Percentiles rank a stretch among this genome's conserved stretches.
Evolutionary conservation across 1,140 invertebrate species (phyloP).

Genomic region (Drosophila busckii): DNA sequence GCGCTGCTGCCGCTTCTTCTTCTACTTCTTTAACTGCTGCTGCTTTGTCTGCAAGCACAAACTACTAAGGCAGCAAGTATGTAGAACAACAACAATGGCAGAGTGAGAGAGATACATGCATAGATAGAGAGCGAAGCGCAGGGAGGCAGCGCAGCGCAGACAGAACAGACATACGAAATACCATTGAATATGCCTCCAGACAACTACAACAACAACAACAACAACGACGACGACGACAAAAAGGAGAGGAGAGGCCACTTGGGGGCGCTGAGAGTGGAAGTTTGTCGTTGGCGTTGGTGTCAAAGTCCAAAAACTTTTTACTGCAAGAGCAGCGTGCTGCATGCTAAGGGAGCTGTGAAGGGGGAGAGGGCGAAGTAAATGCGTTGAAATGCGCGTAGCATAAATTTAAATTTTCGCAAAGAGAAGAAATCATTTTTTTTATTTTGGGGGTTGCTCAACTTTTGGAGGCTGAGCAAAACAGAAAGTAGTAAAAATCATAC

Average conservation of each 20-base stretch:
- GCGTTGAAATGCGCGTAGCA: conserved; percentile 54
- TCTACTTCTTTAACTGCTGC: conserved; percentile 15
- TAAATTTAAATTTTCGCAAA: conserved; percentile 73
- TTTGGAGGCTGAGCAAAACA: conserved; percentile 55
- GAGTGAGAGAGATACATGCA: too few species aligned
- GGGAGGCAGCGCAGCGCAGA: too few species aligned
- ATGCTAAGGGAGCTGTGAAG: background rate
- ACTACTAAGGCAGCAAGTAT: conserved; percentile 42
- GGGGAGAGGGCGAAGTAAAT: conserved; percentile 39
- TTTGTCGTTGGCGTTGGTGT: conserved; percentile 17
- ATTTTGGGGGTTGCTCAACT: conserved; percentile 50
- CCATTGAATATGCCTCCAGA: conserved; percentile 29
- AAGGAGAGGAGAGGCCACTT: too few species aligned
- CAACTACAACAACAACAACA: conserved; percentile 10
- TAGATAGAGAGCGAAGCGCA: too few species aligned
- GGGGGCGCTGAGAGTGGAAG: too few species aligned
- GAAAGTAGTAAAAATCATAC: conserved; percentile 57
- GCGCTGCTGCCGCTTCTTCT: too few species aligned
- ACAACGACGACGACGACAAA: background rate
- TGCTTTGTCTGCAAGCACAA: conserved; percentile 41
- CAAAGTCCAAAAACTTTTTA: conserved; percentile 55
- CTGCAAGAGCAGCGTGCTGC: too few species aligned
- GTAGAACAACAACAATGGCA: conserved; percentile 25
- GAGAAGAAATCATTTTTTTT: too few species aligned
- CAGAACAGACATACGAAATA: too few species aligned